These are phyloP conservation scores for Sphinx pinastri DNA, from an alignment of 2,888 invertebrate genomes.

Conservation along the genomic window DNA sequence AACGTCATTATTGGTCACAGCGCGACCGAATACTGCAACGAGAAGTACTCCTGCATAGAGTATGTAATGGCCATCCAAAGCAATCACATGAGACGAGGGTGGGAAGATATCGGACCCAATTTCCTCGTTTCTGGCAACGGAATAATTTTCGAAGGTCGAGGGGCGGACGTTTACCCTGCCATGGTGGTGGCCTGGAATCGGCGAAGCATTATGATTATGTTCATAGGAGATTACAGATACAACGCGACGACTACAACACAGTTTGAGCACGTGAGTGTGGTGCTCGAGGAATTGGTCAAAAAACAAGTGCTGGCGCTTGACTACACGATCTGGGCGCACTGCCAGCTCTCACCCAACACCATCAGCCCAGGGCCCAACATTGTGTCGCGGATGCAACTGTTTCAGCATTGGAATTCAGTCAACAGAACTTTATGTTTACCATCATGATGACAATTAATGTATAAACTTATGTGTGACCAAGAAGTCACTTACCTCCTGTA, in stretches of 20 bases:
- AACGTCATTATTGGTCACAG: constrained; percentile 68
- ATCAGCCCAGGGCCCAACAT: constrained; percentile 60
- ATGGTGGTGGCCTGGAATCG: constrained; percentile 61
- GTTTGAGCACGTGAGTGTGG: constrained; percentile 55
- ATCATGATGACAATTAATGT: constrained; percentile 26
- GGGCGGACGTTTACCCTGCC: constrained; percentile 63
- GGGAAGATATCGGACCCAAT: constrained; percentile 68
- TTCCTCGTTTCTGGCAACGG: constrained; percentile 69
- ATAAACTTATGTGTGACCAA: no score
- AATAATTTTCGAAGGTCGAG: constrained; percentile 69
- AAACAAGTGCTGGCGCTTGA: constrained; percentile 50
- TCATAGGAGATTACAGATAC: constrained; percentile 63
- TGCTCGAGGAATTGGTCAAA: constrained; percentile 56
- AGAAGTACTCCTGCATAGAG: constrained; percentile 58
- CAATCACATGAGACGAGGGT: constrained; percentile 54
- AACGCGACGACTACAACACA: constrained; percentile 50
- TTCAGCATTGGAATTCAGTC: constrained; percentile 58
- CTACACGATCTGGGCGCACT: constrained; percentile 60
- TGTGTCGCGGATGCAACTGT: constrained; percentile 48
- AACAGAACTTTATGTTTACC: constrained; percentile 47
- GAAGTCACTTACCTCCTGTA: background rate
- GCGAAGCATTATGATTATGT: constrained; percentile 64
- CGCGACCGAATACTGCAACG: constrained; percentile 52
- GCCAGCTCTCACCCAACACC: constrained; percentile 57
- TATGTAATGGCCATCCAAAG: constrained; percentile 57